Evolutionary conservation across 1,140 invertebrate species (phyloP).

Genomic region (Trachymyrmex cornetzi): DNA sequence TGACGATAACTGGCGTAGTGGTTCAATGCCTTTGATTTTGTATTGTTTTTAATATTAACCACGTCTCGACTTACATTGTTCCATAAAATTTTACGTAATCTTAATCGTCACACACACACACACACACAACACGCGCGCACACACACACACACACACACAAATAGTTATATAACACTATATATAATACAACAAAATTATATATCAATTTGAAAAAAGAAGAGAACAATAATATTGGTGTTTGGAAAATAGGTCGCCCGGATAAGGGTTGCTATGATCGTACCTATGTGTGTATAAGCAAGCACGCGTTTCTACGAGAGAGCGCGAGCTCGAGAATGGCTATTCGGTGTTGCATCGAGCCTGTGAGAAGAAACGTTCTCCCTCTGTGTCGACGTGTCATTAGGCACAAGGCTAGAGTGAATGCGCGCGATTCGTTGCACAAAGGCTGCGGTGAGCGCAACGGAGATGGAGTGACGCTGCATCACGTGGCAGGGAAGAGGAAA

Average conservation of each 20-base stretch:
- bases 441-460: slow-evolving; percentile 32
- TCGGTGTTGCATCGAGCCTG: slow-evolving; percentile 52
- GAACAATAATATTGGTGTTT: neutral
- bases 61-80: no score
- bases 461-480: slow-evolving; percentile 4
- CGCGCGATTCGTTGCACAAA: slow-evolving; percentile 75
- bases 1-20: no score
- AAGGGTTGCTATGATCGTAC: neutral
- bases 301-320: slow-evolving; percentile 30
- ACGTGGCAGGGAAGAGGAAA: neutral
- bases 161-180: neutral
- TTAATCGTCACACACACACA: neutral
- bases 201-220: neutral
- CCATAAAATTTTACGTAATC: neutral
- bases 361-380: slow-evolving; percentile 75
- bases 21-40: no score
- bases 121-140: no score
- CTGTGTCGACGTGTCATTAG: slow-evolving; percentile 78
- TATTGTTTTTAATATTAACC: no score
- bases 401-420: slow-evolving; percentile 80
- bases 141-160: neutral
- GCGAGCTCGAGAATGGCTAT: slow-evolving; percentile 63
- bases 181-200: slow-evolving; percentile 1
- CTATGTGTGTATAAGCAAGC: neutral
- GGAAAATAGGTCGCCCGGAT: slow-evolving; percentile 25